A percentile compares a stretch with the other conserved stretches of the same genome.
phyloP scores from a whole-genome alignment of 2,888 invertebrate species.

The Cylindroiulus punctatus region DNA sequence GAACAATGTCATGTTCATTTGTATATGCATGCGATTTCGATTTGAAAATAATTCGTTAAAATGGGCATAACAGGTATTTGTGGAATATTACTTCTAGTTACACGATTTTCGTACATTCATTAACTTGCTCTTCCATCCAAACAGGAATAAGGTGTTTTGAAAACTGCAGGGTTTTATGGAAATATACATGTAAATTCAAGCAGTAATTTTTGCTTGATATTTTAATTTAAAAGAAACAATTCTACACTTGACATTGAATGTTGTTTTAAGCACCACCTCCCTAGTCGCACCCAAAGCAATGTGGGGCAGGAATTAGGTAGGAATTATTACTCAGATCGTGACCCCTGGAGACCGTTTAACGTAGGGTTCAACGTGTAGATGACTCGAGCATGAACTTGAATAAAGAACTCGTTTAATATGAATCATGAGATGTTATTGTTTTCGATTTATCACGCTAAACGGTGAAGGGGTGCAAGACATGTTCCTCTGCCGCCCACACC shows the following conservation, averaged over 20 bases:
- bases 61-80: no score
- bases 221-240: neutral
- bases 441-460: slow-evolving; percentile 1
- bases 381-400: slow-evolving; percentile 3
- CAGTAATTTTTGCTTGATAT: neutral
- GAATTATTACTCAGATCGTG: neutral
- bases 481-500: neutral
- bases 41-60: no score
- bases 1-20: no score
- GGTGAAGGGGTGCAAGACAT: neutral
- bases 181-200: no score
- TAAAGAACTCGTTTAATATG: neutral
- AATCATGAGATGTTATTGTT: neutral
- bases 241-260: neutral
- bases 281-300: neutral
- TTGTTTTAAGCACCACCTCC: neutral
- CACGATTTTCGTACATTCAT: neutral
- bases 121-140: neutral
- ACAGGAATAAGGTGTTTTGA: neutral
- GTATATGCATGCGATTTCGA: no score
- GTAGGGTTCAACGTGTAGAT: neutral
- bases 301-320: neutral
- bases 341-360: neutral
- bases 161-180: neutral
- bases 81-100: neutral